phyloP scores from a whole-genome alignment of 2,113 vertebrate genomes.

The Canis aureus region DNA sequence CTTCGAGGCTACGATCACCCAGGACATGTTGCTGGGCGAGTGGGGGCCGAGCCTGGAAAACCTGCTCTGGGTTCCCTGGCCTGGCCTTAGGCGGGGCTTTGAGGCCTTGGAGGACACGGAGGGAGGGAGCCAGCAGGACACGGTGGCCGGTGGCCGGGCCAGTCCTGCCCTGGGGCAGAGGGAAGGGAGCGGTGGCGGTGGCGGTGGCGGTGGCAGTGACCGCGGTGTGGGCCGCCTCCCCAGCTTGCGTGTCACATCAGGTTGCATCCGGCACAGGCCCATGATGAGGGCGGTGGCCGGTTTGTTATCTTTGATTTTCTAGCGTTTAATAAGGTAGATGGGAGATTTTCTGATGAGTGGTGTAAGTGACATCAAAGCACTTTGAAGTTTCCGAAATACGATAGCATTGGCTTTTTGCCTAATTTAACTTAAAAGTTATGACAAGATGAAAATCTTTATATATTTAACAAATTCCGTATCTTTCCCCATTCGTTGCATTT shows the following conservation, averaged over 20 bases:
- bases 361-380: background rate
- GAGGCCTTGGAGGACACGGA: background rate
- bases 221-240: no score
- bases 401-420: background rate
- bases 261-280: no score
- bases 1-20: background rate
- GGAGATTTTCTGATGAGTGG: background rate
- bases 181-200: no score
- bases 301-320: slow-evolving; percentile 13
- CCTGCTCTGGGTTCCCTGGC: background rate
- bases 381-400: background rate
- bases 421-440: background rate
- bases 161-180: background rate
- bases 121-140: background rate
- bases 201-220: no score
- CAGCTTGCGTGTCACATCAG: no score
- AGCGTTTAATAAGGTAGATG: background rate
- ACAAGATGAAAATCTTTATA: background rate
- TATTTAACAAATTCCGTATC: background rate
- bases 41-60: background rate
- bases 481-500: background rate
- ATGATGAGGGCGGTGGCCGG: background rate
- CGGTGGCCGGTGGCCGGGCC: no score
- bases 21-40: background rate
- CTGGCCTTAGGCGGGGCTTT: background rate